Conservation (phyloP, 2,113 vertebrate species). For the Sprattus sprattus region DNA sequence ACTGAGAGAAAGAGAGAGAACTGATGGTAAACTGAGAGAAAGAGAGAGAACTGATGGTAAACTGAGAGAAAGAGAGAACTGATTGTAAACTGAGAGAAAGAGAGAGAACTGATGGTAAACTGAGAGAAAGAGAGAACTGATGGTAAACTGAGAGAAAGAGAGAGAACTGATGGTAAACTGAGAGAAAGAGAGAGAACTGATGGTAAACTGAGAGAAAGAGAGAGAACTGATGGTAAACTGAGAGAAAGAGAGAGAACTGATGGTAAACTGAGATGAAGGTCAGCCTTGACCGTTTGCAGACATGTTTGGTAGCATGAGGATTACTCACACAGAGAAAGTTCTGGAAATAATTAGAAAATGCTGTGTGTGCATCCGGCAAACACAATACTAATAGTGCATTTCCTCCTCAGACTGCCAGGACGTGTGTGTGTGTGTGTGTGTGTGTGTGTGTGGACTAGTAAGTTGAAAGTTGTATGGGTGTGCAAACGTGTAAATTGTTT, state of each 20-base stretch:
- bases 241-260: neutral
- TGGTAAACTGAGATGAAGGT: neutral
- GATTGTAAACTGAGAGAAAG: too few species aligned
- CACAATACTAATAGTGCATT: neutral
- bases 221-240: neutral
- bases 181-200: neutral
- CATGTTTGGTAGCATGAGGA: neutral
- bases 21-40: neutral
- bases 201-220: neutral
- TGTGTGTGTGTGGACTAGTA: neutral
- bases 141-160: too few species aligned
- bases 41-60: neutral
- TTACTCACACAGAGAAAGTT: slow-evolving; percentile 5
- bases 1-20: too few species aligned
- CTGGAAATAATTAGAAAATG: neutral
- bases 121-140: too few species aligned
- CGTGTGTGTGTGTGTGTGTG: neutral
- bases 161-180: neutral
- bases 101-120: neutral
- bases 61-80: too few species aligned
- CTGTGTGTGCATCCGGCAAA: neutral
- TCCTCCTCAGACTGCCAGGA: neutral
- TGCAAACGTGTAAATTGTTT: slow-evolving; percentile 2
- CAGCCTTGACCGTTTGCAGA: neutral
- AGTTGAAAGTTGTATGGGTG: neutral